A percentile compares a stretch with the other conserved stretches of the same genome.
Evolutionary conservation across 2,113 vertebrate species (phyloP).

Genomic region (Hiodon tergisus): DNA sequence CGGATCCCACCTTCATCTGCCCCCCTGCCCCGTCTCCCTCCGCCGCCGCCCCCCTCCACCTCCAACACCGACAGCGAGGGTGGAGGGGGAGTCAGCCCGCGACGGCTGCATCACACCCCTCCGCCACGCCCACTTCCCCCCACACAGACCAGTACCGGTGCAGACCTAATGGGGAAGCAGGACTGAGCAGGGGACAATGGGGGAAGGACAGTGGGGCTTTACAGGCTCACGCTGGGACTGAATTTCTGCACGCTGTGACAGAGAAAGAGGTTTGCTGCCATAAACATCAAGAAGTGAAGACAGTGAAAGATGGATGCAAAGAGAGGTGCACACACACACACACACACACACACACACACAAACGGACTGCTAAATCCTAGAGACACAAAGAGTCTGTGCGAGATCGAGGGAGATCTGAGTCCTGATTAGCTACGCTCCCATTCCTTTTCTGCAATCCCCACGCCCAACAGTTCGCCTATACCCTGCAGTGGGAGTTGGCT

Average conservation of each 20-base stretch:
- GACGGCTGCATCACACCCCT: slow-evolving; percentile 73
- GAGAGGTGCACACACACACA: no score
- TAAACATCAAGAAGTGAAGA: no score
- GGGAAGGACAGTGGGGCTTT: background rate
- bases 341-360: no score
- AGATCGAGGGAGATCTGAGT: no score
- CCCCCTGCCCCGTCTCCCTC: slow-evolving; percentile 48
- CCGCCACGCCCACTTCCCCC: slow-evolving; percentile 65
- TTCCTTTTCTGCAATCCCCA: no score
- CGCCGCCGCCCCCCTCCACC: slow-evolving; percentile 44
- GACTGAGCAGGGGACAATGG: slow-evolving; percentile 42
- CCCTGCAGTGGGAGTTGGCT: background rate
- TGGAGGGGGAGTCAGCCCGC: slow-evolving; percentile 71
- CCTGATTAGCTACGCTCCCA: no score
- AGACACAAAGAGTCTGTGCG: no score
- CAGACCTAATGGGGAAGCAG: slow-evolving; percentile 59
- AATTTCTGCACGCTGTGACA: slow-evolving; percentile 19
- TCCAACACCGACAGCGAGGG: slow-evolving; percentile 42
- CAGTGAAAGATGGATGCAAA: no score
- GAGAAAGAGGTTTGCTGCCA: no score
- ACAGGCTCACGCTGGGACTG: slow-evolving; percentile 25
- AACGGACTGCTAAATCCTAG: no score
- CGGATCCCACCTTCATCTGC: slow-evolving; percentile 48
- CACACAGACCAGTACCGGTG: slow-evolving; percentile 74
- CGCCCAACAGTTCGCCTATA: no score